Conservation (phyloP, 2,113 vertebrate species). For the Pelecanoides urinatrix region DNA sequence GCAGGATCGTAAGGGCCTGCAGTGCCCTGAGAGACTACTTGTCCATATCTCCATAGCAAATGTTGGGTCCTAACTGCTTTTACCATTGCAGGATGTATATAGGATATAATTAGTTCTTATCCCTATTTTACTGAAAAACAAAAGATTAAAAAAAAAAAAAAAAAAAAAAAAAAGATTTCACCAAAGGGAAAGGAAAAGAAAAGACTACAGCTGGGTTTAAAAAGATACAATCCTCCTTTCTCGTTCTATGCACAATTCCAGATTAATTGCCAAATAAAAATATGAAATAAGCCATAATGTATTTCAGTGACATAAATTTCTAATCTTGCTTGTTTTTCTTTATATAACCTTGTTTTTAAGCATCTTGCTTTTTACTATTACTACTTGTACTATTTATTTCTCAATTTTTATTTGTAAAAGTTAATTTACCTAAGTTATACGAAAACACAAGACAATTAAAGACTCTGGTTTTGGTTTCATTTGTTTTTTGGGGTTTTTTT, state of each 20-base stretch:
- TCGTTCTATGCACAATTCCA: background rate
- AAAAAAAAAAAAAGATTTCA: background rate
- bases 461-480: background rate
- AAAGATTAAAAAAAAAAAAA: background rate
- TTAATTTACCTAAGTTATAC: background rate
- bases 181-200: background rate
- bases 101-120: background rate
- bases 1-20: background rate
- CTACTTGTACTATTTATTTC: background rate
- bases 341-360: background rate
- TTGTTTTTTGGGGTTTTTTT: background rate
- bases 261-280: background rate
- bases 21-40: too few species aligned
- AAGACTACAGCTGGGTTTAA: background rate
- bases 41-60: too few species aligned
- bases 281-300: background rate
- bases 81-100: background rate
- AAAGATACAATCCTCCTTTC: background rate
- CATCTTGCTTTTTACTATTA: background rate
- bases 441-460: background rate
- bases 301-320: background rate
- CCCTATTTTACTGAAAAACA: background rate
- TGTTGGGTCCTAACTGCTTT: background rate
- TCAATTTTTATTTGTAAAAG: background rate
- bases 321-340: background rate